Conservation (phyloP, 2,888 invertebrate genomes). For the Linhomoeus sp. region DNA sequence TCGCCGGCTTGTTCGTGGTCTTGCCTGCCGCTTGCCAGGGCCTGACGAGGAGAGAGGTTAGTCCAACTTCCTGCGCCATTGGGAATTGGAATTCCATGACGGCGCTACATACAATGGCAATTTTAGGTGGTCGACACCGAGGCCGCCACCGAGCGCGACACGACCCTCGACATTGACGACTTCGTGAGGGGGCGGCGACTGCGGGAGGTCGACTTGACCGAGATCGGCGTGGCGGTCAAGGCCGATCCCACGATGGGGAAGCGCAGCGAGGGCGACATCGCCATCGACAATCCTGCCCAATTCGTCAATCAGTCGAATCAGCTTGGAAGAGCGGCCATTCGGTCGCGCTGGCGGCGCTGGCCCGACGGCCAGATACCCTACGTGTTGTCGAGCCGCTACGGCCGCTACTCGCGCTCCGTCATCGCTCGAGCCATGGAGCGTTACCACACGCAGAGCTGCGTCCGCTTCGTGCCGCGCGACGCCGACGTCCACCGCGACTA, state of each 20-base stretch:
- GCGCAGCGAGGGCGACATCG: background rate
- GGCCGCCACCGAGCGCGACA: no score
- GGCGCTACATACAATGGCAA: no score
- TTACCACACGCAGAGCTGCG: slow-evolving; percentile 42
- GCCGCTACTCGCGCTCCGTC: slow-evolving; percentile 20
- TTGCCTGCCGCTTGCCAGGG: no score
- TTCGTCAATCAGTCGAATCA: slow-evolving; percentile 3
- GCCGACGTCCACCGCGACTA: slow-evolving; percentile 36
- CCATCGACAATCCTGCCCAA: background rate
- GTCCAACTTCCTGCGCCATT: no score
- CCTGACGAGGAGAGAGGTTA: no score
- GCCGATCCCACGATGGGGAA: background rate
- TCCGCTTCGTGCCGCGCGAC: slow-evolving; percentile 40
- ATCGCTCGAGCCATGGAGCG: slow-evolving; percentile 29
- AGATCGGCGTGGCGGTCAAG: background rate
- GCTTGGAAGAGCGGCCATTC: background rate
- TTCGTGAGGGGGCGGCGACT: background rate
- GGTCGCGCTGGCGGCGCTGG: slow-evolving; percentile 12
- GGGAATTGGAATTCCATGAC: no score
- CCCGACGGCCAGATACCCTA: slow-evolving; percentile 24
- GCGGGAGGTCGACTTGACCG: background rate
- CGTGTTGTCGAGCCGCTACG: slow-evolving; percentile 21
- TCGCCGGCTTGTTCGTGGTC: no score
- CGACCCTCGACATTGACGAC: background rate
- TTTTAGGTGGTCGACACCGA: background rate